Evolutionary conservation across 2,113 vertebrate genomes (phyloP).

Genomic region (Typhlomys cinereus): DNA sequence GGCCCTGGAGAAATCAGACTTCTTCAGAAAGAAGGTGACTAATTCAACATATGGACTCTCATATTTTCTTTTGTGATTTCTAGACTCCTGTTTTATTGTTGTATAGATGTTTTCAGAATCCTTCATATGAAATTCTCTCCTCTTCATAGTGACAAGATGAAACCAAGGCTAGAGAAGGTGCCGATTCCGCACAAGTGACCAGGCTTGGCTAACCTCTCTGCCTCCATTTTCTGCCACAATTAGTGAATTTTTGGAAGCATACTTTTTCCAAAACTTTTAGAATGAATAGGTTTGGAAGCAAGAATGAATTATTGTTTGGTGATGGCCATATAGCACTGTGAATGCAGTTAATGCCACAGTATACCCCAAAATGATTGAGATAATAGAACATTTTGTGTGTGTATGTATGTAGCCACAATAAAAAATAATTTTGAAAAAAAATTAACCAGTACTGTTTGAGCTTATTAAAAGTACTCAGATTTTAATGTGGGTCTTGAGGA

Average conservation of each 20-base stretch:
- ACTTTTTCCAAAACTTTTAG: background rate
- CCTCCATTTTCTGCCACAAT: background rate
- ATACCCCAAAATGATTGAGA: background rate
- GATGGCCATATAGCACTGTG: background rate
- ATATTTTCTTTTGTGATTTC: background rate
- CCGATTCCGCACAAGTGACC: background rate
- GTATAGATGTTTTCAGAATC: background rate
- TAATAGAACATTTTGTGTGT: background rate
- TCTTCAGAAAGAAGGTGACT: background rate
- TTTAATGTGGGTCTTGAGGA: background rate
- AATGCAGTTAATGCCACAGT: background rate
- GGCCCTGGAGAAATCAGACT: background rate
- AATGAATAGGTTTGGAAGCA: background rate
- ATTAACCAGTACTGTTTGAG: background rate
- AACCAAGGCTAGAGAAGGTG: background rate
- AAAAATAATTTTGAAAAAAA: background rate
- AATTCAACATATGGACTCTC: background rate
- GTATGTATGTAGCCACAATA: background rate
- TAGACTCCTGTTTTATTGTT: background rate
- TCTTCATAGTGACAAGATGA: background rate
- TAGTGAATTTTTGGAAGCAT: background rate
- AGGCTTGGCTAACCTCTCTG: rapidly evolving
- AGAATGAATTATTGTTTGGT: background rate
- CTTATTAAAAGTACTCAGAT: background rate
- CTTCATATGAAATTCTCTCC: background rate